phyloP scores from a whole-genome alignment of 2,888 invertebrate genomes.

The Chironomus tentans region DNA sequence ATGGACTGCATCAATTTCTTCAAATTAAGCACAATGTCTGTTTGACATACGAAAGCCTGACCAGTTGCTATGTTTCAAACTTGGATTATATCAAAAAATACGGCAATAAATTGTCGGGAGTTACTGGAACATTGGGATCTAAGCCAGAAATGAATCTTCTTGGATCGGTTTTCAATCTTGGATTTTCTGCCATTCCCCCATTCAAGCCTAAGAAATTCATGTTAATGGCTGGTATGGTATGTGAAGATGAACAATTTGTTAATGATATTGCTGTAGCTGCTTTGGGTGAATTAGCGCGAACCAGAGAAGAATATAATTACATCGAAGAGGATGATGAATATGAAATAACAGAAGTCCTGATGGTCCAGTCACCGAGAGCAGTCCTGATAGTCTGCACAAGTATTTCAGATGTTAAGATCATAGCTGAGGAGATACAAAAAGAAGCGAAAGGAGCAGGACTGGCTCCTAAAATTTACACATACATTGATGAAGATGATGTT shows the following conservation, averaged over 20 bases:
- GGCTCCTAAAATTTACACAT: not conserved
- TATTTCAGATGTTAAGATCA: not conserved
- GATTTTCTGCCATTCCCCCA: slow-evolving; percentile 28
- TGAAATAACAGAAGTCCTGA: too few species aligned
- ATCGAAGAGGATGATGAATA: too few species aligned
- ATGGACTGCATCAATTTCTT: slow-evolving; percentile 30
- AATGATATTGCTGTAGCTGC: not conserved
- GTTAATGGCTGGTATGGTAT: not conserved
- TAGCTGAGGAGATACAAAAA: not conserved
- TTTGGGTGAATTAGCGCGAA: too few species aligned
- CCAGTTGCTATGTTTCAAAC: slow-evolving; percentile 30
- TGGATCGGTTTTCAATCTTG: slow-evolving; percentile 28
- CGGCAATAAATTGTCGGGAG: slow-evolving; percentile 26
- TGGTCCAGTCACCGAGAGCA: too few species aligned
- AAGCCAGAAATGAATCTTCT: slow-evolving; percentile 27
- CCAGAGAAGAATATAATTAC: too few species aligned
- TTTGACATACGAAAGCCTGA: slow-evolving; percentile 28
- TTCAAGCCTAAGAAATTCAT: slow-evolving; percentile 28
- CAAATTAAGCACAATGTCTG: slow-evolving; percentile 29
- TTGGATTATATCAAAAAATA: slow-evolving; percentile 28
- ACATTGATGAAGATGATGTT: not conserved
- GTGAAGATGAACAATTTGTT: not conserved
- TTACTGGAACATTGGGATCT: slow-evolving; percentile 29
- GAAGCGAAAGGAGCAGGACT: not conserved
- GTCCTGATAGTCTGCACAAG: not conserved